These are phyloP conservation scores for Eucidaris tribuloides DNA, from an alignment of 35 echinoderm and acorn worm species.

Conservation along the genomic window DNA sequence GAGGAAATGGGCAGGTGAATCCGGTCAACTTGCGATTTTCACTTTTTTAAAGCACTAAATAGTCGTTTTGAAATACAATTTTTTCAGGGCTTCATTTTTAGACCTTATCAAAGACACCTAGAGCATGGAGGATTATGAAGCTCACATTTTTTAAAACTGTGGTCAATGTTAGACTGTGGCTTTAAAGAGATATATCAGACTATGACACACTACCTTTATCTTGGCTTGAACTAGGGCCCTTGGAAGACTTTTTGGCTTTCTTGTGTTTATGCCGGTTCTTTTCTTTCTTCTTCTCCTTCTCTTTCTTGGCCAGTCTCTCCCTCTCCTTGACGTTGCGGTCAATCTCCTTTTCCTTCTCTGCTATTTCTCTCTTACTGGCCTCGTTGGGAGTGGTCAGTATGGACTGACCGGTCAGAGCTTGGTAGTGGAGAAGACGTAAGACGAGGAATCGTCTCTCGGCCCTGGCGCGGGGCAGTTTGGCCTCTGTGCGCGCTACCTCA, in stretches of 20 bases:
- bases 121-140: too few relatives aligned
- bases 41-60: too few relatives aligned
- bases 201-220: too few relatives aligned
- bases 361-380: background rate
- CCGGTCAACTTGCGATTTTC: too few relatives aligned
- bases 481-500: constrained; percentile 36
- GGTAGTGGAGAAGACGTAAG: constrained; percentile 48
- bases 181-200: too few relatives aligned
- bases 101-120: too few relatives aligned
- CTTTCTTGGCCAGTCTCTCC: constrained; percentile 10
- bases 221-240: too few relatives aligned
- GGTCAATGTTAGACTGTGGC: too few relatives aligned
- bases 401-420: constrained; percentile 8
- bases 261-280: constrained; percentile 53
- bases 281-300: constrained; percentile 31
- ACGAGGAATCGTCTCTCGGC: constrained; percentile 61
- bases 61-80: too few relatives aligned
- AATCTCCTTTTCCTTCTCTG: background rate
- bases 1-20: too few relatives aligned
- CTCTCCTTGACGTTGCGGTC: background rate
- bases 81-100: too few relatives aligned
- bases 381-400: background rate
- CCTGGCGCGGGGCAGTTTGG: constrained; percentile 36
- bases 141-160: too few relatives aligned
- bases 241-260: constrained; percentile 41